These are phyloP conservation scores for Electrophaes corylata DNA, from an alignment of 2,888 invertebrate species.

Conservation along the genomic window DNA sequence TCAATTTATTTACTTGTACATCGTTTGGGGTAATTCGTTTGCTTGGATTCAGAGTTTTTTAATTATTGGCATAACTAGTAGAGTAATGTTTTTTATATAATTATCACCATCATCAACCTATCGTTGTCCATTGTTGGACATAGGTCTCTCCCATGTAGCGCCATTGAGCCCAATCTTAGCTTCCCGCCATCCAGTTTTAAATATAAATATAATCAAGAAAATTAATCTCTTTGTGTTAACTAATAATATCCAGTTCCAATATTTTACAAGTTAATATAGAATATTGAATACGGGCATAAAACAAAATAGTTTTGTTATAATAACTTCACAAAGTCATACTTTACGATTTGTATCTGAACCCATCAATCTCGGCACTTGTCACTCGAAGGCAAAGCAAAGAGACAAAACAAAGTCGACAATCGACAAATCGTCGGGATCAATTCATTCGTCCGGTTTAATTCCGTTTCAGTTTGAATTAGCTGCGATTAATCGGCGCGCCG, in stretches of 20 bases:
- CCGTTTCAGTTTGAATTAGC: slow-evolving; percentile 81
- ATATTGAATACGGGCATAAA: too few species aligned
- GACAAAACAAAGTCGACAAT: slow-evolving; percentile 48
- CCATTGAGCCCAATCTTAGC: too few species aligned
- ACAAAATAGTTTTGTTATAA: too few species aligned
- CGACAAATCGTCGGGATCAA: slow-evolving; percentile 82
- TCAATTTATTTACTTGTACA: slow-evolving; percentile 33
- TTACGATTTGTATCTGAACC: background rate
- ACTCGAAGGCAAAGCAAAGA: slow-evolving; percentile 23
- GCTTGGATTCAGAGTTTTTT: background rate
- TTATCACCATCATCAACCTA: too few species aligned
- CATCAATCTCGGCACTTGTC: slow-evolving; percentile 22
- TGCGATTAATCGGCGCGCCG: slow-evolving; percentile 79
- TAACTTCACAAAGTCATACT: background rate
- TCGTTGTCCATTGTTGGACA: too few species aligned
- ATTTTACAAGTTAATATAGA: too few species aligned
- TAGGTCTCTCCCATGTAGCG: too few species aligned
- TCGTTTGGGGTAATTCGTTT: slow-evolving; percentile 9
- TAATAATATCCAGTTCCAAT: too few species aligned
- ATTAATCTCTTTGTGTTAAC: too few species aligned
- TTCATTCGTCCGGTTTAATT: slow-evolving; percentile 82
- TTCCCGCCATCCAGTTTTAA: too few species aligned
- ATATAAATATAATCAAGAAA: too few species aligned
- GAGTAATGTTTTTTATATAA: too few species aligned
- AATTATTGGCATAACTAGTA: background rate